phyloP scores from a whole-genome alignment of 1,140 invertebrate species.

The Bombyx mandarina region DNA sequence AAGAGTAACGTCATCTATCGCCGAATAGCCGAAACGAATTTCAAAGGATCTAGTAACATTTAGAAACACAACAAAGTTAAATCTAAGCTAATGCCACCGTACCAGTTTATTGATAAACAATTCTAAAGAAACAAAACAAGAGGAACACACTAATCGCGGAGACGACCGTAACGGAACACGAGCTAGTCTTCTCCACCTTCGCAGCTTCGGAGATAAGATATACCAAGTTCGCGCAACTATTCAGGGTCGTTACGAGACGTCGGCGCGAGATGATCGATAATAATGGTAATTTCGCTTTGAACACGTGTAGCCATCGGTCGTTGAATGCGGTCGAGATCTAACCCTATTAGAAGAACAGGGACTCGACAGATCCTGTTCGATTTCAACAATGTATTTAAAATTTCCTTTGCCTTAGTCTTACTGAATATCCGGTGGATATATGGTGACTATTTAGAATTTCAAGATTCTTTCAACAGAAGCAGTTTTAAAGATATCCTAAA shows the following conservation, averaged over 20 bases:
- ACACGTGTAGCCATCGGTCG: conserved; percentile 56
- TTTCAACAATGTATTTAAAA: too few relatives aligned
- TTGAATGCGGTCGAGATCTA: conserved; percentile 38
- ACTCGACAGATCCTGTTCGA: too few relatives aligned
- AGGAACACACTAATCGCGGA: conserved; percentile 23
- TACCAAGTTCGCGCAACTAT: conserved; percentile 38
- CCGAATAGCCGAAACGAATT: too few relatives aligned
- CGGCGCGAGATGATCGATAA: conserved; percentile 60
- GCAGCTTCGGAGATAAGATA: conserved; percentile 27
- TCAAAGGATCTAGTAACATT: too few relatives aligned
- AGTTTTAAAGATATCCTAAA: too few relatives aligned
- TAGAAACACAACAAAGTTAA: too few relatives aligned
- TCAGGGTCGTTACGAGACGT: conserved; percentile 54
- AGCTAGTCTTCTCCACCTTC: conserved; percentile 1
- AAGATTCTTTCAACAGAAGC: too few relatives aligned
- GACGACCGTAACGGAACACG: conserved; percentile 29
- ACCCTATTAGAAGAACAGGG: conserved; percentile 38
- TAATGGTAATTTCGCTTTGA: conserved; percentile 59
- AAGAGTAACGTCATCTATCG: too few relatives aligned
- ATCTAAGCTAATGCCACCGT: too few relatives aligned
- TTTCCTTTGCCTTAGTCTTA: too few relatives aligned
- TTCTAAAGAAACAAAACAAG: conserved; percentile 20
- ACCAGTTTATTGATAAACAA: conserved; percentile 3
- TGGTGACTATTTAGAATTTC: too few relatives aligned
- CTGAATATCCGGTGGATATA: too few relatives aligned